phyloP scores from a whole-genome alignment of 1,140 invertebrate species.

The Bicyclus anynana region DNA sequence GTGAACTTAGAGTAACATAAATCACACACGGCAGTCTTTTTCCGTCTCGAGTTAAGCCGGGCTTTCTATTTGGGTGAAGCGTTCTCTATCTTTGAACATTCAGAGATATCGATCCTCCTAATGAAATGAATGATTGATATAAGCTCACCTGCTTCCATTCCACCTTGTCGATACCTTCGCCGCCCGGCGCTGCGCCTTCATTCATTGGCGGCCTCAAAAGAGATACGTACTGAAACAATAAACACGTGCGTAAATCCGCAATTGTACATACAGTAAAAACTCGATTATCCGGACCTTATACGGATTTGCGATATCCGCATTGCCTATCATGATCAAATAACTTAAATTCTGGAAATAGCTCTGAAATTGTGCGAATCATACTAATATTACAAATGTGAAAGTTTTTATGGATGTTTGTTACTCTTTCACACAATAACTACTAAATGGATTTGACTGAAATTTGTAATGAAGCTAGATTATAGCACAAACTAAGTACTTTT shows the following conservation, averaged over 20 bases:
- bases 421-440: too few species aligned
- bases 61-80: not conserved
- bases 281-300: too few species aligned
- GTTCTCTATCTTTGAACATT: constrained; percentile 4
- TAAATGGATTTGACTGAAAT: too few species aligned
- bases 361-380: too few species aligned
- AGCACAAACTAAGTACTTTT: too few species aligned
- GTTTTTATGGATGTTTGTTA: too few species aligned
- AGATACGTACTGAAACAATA: constrained; percentile 85
- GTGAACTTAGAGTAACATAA: not conserved
- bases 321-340: too few species aligned
- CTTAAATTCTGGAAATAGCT: too few species aligned
- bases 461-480: too few species aligned
- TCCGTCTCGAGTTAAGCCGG: not conserved
- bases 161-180: constrained; percentile 83
- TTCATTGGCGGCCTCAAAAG: constrained; percentile 86
- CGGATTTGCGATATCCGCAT: too few species aligned
- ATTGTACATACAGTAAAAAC: too few species aligned
- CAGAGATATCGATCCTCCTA: constrained; percentile 23
- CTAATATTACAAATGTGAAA: too few species aligned
- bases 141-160: constrained; percentile 87
- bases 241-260: not conserved
- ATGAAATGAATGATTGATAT: constrained; percentile 68
- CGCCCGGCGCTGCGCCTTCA: constrained; percentile 78
- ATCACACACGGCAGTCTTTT: not conserved